phyloP scores from a whole-genome alignment of 2,888 invertebrate genomes.

The Cyclophora albipunctata region DNA sequence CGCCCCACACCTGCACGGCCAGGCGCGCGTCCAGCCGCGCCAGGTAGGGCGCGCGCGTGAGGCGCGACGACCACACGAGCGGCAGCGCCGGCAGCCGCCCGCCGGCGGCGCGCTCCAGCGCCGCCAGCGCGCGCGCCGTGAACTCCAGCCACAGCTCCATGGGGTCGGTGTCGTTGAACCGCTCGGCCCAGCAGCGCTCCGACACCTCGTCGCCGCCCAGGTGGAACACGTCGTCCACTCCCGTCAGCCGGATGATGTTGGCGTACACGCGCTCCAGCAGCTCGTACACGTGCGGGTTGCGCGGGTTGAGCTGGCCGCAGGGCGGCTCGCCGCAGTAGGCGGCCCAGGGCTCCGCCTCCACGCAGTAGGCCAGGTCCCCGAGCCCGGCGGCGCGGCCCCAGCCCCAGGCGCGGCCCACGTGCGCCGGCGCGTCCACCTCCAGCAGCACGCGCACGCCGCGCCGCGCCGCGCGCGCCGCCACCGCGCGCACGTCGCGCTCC shows the following conservation, averaged over 20 bases:
- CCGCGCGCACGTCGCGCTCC: constrained; percentile 79
- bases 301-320: constrained; percentile 89
- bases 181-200: constrained; percentile 85
- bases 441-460: constrained; percentile 90
- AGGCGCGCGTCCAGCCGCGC: constrained; percentile 72
- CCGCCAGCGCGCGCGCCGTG: constrained; percentile 77
- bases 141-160: constrained; percentile 88
- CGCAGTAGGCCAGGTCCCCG: constrained; percentile 86
- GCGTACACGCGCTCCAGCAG: constrained; percentile 83
- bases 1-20: constrained; percentile 88
- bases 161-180: constrained; percentile 84
- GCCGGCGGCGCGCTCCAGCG: constrained; percentile 78
- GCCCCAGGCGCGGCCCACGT: constrained; percentile 90
- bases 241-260: constrained; percentile 83
- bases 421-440: constrained; percentile 94
- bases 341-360: constrained; percentile 88
- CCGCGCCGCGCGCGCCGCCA: constrained; percentile 85
- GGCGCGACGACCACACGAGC: constrained; percentile 84
- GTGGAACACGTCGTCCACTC: constrained; percentile 86
- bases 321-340: constrained; percentile 89
- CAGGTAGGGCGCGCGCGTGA: constrained; percentile 83
- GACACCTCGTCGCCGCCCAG: constrained; percentile 90
- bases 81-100: constrained; percentile 74
- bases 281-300: constrained; percentile 84
- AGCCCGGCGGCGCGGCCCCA: constrained; percentile 86